Base-by-base conservation (phyloP, 2,888 invertebrate species). In the Acrobasis repandana region DNA sequence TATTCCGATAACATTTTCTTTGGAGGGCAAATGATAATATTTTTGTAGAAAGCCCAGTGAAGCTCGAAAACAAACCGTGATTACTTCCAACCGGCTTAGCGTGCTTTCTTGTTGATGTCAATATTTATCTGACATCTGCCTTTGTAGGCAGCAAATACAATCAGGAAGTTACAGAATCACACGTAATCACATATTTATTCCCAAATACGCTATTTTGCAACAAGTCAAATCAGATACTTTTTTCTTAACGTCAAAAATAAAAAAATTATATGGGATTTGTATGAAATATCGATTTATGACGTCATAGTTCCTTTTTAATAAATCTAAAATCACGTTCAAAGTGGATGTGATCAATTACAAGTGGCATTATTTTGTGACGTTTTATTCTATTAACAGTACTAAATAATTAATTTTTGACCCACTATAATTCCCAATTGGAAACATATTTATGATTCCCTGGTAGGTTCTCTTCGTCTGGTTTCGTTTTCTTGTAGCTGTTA, bases 41-140 rank as follows among this genome's bases (percentile, higher is more conserved):
- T 58, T 58, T 49, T 49, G 49, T 38, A 20, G 58, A 36, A 58
- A 50, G 49, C 58, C 18, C 58, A 58, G 49, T 58, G 58, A 20
- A 58, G 58, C 58, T 58, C 50, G 58, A 58, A 50, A 49, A 58
- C 58, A 58, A 58, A 58, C 58, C 58, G 58, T 49, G 48, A 58
- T 58, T 58, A 58, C 34, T 58, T 58, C 49, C 58, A 49, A n/a
- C 38, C 36, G 49, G 49, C 49, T 49, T 58, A 36, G 18, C 58
- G 47, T 58, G 49, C 54, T 38, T 54, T 36, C 34, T 52, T 49
- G 15, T 16, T 58, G 15, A 36, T 58, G 16, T 48, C 43, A 56
- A 56, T 56, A 56, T 56, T 56, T 56, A 56, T 56, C 46, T 20
- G 56, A 46, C 56, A 56, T 46, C 43, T 43, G 43, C 46, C 56